Conservation (phyloP, 2,113 vertebrate genomes). For the Otis tarda region DNA sequence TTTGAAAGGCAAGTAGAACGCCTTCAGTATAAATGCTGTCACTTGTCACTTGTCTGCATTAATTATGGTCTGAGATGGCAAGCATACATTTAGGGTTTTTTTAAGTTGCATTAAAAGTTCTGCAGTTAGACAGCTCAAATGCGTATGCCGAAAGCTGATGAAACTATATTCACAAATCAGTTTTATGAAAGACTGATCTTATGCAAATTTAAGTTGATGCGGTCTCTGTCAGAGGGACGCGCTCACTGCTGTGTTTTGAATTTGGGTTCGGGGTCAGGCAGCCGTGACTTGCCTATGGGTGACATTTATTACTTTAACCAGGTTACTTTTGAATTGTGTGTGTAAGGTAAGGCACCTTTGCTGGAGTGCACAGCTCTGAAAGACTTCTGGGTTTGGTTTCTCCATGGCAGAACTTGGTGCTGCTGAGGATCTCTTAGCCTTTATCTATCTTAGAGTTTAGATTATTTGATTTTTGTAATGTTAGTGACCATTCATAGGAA, state of each 20-base stretch:
- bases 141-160: not conserved
- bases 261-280: not conserved
- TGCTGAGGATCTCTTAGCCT: not conserved
- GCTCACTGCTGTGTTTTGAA: not conserved
- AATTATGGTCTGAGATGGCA: not conserved
- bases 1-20: conserved; percentile 22
- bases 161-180: not conserved
- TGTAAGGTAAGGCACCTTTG: not conserved
- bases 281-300: not conserved
- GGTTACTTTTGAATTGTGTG: not conserved
- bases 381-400: not conserved
- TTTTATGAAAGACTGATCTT: not conserved
- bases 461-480: not conserved
- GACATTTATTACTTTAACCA: not conserved
- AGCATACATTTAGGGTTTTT: not conserved
- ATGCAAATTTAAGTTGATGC: not conserved
- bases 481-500: not conserved
- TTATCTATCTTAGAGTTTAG: not conserved
- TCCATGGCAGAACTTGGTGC: not conserved
- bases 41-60: conserved; percentile 21
- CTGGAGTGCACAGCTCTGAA: not conserved
- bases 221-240: not conserved
- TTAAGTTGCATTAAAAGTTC: not conserved
- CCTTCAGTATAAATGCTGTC: conserved; percentile 10
- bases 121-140: not conserved